A percentile compares a stretch with the other conserved stretches of the same genome.
phyloP scores from a whole-genome alignment of 2,113 vertebrate genomes.

The Chionodraco myersi region DNA sequence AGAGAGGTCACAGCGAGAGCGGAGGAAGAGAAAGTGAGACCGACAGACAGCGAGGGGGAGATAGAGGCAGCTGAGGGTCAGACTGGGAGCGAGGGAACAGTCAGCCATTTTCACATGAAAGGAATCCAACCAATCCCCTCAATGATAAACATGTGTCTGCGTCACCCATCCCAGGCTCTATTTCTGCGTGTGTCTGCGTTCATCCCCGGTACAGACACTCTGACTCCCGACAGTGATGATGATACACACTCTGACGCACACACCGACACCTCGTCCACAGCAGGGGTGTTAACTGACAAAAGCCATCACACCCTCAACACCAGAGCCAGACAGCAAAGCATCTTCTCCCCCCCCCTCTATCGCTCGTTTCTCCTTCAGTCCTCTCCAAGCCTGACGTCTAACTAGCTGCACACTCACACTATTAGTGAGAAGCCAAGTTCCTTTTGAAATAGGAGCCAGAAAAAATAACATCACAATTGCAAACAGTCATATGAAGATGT shows the following conservation, averaged over 20 bases:
- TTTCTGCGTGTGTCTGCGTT: conserved; percentile 42
- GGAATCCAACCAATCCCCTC: conserved; percentile 83
- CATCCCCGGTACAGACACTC: conserved; percentile 34
- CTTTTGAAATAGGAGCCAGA: background rate
- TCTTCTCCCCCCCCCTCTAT: background rate
- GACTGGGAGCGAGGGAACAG: conserved; percentile 85
- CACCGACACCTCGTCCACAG: conserved; percentile 54
- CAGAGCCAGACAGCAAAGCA: conserved; percentile 18
- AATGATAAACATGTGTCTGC: conserved; percentile 96
- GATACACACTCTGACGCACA: conserved; percentile 18
- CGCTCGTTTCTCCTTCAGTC: background rate
- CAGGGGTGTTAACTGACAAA: conserved; percentile 57
- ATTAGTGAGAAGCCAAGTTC: background rate
- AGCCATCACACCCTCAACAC: conserved; percentile 44
- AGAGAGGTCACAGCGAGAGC: conserved; percentile 15
- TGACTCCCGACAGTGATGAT: conserved; percentile 71
- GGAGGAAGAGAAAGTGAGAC: conserved; percentile 22
- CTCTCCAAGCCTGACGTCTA: conserved; percentile 23
- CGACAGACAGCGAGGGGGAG: conserved; percentile 44
- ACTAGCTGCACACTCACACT: conserved; percentile 5
- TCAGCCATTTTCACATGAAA: conserved; percentile 90
- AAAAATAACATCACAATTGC: background rate
- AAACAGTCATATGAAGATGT: background rate
- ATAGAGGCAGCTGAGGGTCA: conserved; percentile 87
- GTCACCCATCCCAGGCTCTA: conserved; percentile 83